Conservation (phyloP, 2,888 invertebrate genomes). For the Phymatocera aterrima region DNA sequence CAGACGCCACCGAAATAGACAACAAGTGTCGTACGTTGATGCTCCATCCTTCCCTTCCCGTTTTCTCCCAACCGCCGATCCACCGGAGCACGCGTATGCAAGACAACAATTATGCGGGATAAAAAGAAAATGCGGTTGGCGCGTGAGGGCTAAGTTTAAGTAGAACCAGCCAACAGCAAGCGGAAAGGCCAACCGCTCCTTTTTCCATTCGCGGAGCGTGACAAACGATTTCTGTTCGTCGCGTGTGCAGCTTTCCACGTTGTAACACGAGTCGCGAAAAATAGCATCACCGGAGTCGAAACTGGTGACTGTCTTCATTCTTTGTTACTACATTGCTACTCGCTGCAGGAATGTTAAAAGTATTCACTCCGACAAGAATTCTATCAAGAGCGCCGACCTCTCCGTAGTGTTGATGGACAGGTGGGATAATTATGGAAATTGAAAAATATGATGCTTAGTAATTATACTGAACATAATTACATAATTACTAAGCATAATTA, state of each 20-base stretch:
- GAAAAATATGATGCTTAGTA: constrained; percentile 35
- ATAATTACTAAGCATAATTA: constrained; percentile 29
- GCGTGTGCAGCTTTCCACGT: constrained; percentile 17
- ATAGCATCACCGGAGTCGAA: constrained; percentile 8
- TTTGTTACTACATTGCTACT: not conserved
- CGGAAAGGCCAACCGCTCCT: constrained; percentile 21
- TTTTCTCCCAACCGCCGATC: not conserved
- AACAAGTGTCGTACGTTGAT: constrained; percentile 41
- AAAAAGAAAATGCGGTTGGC: constrained; percentile 27
- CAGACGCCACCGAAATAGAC: constrained; percentile 43
- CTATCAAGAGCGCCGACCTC: constrained; percentile 21
- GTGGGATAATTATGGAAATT: constrained; percentile 42
- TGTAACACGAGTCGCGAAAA: constrained; percentile 33
- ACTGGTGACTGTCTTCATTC: constrained; percentile 29
- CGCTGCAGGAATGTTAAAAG: not conserved
- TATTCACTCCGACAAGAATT: not conserved
- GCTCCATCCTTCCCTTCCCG: not conserved
- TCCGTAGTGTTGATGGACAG: constrained; percentile 25
- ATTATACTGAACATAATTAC: no score
- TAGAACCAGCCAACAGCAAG: constrained; percentile 23
- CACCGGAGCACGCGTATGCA: not conserved
- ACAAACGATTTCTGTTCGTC: constrained; percentile 43
- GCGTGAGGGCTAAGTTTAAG: constrained; percentile 39
- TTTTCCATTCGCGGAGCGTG: constrained; percentile 40
- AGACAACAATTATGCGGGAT: constrained; percentile 42